Base-by-base conservation (phyloP, 2,888 invertebrate species). In the Nomada fabriciana region DNA sequence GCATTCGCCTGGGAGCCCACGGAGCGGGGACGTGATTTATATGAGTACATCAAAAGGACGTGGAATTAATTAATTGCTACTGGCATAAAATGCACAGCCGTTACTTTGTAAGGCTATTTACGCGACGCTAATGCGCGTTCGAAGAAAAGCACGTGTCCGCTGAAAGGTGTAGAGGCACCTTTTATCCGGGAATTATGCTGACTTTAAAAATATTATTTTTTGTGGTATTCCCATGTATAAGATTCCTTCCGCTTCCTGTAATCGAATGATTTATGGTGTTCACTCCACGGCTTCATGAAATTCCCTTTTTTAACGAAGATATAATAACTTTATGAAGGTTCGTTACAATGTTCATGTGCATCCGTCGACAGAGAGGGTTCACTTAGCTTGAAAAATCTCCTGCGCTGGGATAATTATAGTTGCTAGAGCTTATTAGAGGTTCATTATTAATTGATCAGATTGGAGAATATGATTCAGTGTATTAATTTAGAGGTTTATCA, bases 1-100 rank as follows among this genome's bases (percentile, higher is more conserved):
- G 13, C 23, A 47, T 47, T 15, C 53, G 72, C 43, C 72, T 43
- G 77, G 80, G 72, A 80, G 83, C 67, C 9, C 42, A 18, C 36
- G 18, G 70, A 86, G 50, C 72, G 84, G 65, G 20, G 52, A 61
- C 18, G 67, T 76, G 82, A 86, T 86, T 86, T 86, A 86, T 75
- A 82, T 67, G 71, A 76, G 67, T 57, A 69, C 82, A 77, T 81
- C 81, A 84, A 86, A 84, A 86, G 80, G 36, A 57, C 72, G 71
- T 50, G 55, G 75, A 73, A 86, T 82, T 77, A 85, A 86, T 84
- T 75, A 84, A 86, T 74, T 71, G 70, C 36, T n/a, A n/a, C 11
- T 43, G 53, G 60, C 57, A 72, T 52, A 63, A 76, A 78, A 47
- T 57, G 55, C 52, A 11, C n/a, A n/a, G 42, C 11, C 11, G 47